Conservation (phyloP, 2,888 invertebrate species). For the Sacculina carcini region DNA sequence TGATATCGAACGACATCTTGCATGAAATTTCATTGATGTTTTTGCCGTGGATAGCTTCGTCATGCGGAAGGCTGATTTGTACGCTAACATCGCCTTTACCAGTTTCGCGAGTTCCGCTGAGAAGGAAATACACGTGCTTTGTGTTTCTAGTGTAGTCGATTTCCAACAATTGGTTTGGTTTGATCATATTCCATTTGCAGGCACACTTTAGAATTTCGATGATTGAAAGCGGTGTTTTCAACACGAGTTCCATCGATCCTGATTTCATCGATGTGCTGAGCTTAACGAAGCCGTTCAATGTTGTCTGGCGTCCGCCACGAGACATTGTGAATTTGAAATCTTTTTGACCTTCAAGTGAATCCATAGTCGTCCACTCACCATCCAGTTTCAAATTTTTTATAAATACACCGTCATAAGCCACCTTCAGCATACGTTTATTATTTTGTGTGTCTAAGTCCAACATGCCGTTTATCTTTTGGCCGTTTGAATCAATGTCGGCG, state of each 20-base stretch:
- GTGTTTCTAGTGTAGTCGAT: not conserved
- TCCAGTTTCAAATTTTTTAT: not conserved
- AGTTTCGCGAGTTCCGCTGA: not conserved
- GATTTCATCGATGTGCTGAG: not conserved
- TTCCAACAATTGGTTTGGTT: not conserved
- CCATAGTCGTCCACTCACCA: not conserved
- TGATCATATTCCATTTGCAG: not conserved
- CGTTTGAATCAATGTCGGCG: not conserved
- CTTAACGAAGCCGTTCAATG: not conserved
- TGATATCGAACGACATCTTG: not conserved
- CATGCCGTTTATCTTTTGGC: not conserved
- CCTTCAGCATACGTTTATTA: not conserved
- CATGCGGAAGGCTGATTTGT: not conserved
- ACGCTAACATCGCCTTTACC: not conserved
- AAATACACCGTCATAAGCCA: not conserved
- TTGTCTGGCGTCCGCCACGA: not conserved
- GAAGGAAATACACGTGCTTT: not conserved
- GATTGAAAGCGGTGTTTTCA: not conserved
- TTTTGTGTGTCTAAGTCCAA: not conserved
- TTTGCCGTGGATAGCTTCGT: not conserved
- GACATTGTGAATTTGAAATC: not conserved
- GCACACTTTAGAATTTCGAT: not conserved
- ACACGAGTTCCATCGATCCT: not conserved
- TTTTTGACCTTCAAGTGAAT: not conserved
- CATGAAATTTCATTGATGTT: not conserved